Percentiles rank a stretch among this genome's conserved stretches.
Conservation (phyloP, 2,797 vertebrate genomes). For the Anniella stebbinsi region DNA sequence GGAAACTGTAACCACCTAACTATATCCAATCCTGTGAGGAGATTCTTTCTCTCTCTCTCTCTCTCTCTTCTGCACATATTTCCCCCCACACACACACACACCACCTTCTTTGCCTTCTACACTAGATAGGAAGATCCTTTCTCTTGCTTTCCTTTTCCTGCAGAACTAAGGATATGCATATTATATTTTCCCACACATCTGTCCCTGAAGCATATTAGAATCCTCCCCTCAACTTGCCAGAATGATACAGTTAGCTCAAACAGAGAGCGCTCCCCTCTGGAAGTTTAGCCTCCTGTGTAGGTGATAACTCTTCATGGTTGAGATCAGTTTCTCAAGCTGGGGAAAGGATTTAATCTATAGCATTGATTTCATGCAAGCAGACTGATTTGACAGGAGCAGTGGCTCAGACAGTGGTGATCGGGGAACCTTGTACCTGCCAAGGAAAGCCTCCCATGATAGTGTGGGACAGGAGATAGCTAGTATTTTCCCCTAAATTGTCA, state of each 20-base stretch:
- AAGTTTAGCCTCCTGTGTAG: not conserved
- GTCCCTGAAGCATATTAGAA: not conserved
- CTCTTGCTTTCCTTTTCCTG: not conserved
- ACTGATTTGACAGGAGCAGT: too few relatives aligned
- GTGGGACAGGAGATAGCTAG: not conserved
- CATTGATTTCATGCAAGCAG: not conserved
- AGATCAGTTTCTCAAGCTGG: not conserved
- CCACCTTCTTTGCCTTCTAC: not conserved
- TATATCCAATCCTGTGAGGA: not conserved
- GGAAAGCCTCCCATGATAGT: not conserved
- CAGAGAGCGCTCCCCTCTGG: not conserved
- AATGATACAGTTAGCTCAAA: not conserved
- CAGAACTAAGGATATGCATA: not conserved
- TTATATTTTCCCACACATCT: not conserved
- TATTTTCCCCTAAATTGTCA: not conserved
- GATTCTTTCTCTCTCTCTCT: not conserved
- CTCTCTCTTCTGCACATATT: not conserved
- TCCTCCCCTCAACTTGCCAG: not conserved
- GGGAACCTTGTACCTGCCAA: not conserved
- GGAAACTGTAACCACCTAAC: not conserved
- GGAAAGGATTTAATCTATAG: not conserved
- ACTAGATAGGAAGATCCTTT: not conserved
- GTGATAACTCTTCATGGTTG: not conserved
- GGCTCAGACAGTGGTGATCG: too few relatives aligned
- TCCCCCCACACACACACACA: too few relatives aligned